Base-by-base conservation (phyloP, 2,888 invertebrate species). In the Gibbula magus region DNA sequence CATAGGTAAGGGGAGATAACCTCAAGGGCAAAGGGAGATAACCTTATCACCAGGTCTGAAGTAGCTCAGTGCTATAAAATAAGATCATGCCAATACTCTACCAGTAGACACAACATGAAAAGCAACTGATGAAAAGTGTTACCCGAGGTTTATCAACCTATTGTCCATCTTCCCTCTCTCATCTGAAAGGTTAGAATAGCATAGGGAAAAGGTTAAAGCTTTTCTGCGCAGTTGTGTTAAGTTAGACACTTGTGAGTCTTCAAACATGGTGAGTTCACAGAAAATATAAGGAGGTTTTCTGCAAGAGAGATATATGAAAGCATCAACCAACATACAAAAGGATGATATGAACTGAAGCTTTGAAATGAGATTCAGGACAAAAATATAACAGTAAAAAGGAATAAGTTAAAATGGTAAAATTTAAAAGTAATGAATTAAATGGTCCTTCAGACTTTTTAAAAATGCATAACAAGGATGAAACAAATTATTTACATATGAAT, bases 171-270 rank as follows among this genome's bases (percentile, higher is more conserved):
- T 73, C 22, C 39, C 35, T 78, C 78, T 73, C 56, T 78, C 54
- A 73, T 78, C 78, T 78, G 78, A 78, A 78, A 78, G 77, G 77
- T 78, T 78, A 78, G 77, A 78, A 75, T 53, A 75, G 75, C 75
- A 75, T 25, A 75, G 25, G 70, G 35, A 70, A 35, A 20, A 35
- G 35, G 32, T 70, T 70, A 70, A 35, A 18, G 45, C 45, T 45
- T 45, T 45, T 45, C 45, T 18, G 29, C 25, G 29, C 61, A 61
- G 61, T 13, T 29, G 54, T 54, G 25, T 61, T 61, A 61, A 29
- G 61, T 29, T 16, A 22, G 61, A 29, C 25, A 29, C 61, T 22
- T 61, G 29, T 61, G 61, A 25, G 18, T 61, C 61, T 61, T 22
- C 61, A 25, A 61, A 25, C 29, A 22, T 61, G 61, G 22, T 61